Base-by-base conservation (phyloP, 2,797 vertebrate species). In the Huso huso region DNA sequence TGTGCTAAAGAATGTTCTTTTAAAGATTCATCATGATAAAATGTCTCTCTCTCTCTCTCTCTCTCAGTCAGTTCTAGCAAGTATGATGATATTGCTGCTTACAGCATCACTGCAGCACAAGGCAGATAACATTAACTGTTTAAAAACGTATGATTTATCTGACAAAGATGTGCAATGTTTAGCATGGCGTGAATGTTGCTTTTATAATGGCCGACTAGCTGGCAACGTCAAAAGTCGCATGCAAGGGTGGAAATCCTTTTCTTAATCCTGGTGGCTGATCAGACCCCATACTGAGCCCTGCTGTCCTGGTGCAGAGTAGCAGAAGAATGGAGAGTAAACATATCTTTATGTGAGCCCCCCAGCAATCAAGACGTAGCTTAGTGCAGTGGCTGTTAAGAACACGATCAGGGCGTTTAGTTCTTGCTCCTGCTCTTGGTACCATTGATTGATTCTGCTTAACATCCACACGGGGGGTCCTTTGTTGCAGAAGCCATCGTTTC, bases 401-500 rank as follows among this genome's bases (percentile, higher is more conserved):
- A 58, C 2, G 55, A 58, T 58, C 6, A n/a, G 55, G 55, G 55
- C 55, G 8, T 18, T 7, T 6, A 10, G 18, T 37, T 62, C 12
- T 48, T 23, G 7, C 18, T 37, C 61, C 18, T 9, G 12, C 18
- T 37, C 10, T 48, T 9, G 61, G 11, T 18, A 23, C 8, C 61
- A 37, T 7, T 62, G 61, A 23, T n/a, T 6, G 61, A 62, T 37
- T 62, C 61, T 37, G 48, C 61, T 62, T 62, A n/a, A 37, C 11
- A 48, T 23, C 61, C 18, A 10, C 8, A 18, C 8, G 9, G 13
- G 55, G 55, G 55, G 55, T 58, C 23, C 23, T 37, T 37, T 58
- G 61, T 62, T 23, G 61, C 7, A 62, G 61, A 12, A 74, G 77
- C 82, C 72, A 70, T 62, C 80, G 75, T 74, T 82, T 83, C 84